phyloP scores from a whole-genome alignment of 2,113 vertebrate genomes.

The Myrmophylax atrothorax region DNA sequence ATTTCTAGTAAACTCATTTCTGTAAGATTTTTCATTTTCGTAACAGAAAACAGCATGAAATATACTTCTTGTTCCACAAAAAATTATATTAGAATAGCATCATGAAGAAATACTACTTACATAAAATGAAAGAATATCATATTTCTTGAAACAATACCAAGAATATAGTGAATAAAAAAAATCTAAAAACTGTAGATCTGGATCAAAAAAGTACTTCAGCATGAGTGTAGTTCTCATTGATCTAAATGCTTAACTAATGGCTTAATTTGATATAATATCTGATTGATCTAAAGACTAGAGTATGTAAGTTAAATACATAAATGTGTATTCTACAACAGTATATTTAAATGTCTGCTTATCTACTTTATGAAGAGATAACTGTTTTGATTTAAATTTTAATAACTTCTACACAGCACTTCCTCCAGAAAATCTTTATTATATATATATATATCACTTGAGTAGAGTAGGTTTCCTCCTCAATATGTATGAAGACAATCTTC shows the following conservation, averaged over 20 bases:
- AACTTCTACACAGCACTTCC: neutral
- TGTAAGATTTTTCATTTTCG: neutral
- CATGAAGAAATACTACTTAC: neutral
- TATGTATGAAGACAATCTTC: neutral
- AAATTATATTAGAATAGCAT: neutral
- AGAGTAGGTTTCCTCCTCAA: rapidly evolving
- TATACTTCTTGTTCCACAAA: neutral
- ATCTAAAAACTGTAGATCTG: neutral
- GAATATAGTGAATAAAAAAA: neutral
- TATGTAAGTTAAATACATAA: neutral
- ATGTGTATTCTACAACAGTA: neutral
- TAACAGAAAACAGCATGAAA: neutral
- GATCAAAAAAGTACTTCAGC: neutral
- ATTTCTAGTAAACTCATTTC: neutral
- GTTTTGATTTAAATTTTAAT: neutral
- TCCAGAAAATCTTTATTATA: neutral
- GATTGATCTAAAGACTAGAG: neutral
- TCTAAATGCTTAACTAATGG: neutral
- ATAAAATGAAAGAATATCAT: neutral
- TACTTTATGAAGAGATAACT: neutral
- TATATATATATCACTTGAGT: neutral
- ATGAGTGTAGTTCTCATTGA: neutral
- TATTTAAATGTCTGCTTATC: neutral
- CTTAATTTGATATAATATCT: neutral
- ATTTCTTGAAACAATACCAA: neutral